A percentile compares a stretch with the other conserved stretches of the same genome.
Evolutionary conservation across 2,888 invertebrate genomes (phyloP).

Genomic region (Amaurobius ferox): DNA sequence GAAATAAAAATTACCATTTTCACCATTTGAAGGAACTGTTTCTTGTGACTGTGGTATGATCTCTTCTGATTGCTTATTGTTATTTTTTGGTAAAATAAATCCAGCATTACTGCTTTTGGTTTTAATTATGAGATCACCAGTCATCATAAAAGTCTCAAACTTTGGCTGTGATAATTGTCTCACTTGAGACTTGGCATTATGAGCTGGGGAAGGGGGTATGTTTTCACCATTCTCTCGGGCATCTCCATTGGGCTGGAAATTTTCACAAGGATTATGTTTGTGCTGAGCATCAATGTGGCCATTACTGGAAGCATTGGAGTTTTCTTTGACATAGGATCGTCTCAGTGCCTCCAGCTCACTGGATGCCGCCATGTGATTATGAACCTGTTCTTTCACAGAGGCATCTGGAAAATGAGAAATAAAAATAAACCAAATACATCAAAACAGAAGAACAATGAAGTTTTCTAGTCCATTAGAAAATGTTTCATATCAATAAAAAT

Average conservation of each 20-base stretch:
- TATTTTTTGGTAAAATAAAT: constrained; percentile 42
- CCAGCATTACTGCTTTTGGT: constrained; percentile 83
- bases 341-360: constrained; percentile 76
- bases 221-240: constrained; percentile 60
- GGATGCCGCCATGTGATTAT: constrained; percentile 77
- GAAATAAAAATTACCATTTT: constrained; percentile 30
- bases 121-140: constrained; percentile 94
- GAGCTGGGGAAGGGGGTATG: constrained; percentile 42
- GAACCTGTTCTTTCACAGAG: constrained; percentile 84
- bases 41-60: constrained; percentile 69
- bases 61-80: constrained; percentile 42
- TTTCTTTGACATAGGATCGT: constrained; percentile 74
- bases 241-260: constrained; percentile 61
- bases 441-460: too few species aligned
- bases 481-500: too few species aligned
- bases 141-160: constrained; percentile 98
- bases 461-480: too few species aligned
- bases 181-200: constrained; percentile 30
- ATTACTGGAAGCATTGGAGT: constrained; percentile 74
- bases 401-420: constrained; percentile 84
- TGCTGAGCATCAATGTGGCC: constrained; percentile 72
- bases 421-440: too few species aligned
- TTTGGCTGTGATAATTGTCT: constrained; percentile 68
- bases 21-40: constrained; percentile 59
- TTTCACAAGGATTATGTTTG: constrained; percentile 1